Percentiles rank a stretch among this genome's conserved stretches.
phyloP scores from a whole-genome alignment of 37 sponge, comb jelly and placozoan genomes.

The Halisarca cf. caerulea region DNA sequence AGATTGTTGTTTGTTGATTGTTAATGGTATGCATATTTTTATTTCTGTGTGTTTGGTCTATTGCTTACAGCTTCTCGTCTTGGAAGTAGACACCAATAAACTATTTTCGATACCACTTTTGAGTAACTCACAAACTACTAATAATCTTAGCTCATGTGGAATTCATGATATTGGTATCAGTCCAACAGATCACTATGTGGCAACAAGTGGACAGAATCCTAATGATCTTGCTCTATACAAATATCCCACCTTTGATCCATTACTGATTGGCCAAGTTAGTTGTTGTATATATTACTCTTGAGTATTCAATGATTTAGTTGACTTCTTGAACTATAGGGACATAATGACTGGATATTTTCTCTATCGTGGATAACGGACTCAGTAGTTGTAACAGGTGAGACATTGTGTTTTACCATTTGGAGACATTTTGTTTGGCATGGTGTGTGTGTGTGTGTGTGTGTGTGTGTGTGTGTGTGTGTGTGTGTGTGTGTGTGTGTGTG shows the following conservation, averaged over 20 bases:
- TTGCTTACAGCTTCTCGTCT: background rate
- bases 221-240: conserved; percentile 74
- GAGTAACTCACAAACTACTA: background rate
- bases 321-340: conserved; percentile 72
- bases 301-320: too few species aligned
- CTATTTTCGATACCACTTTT: conserved; percentile 26
- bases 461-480: conserved; percentile 1
- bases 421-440: background rate
- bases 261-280: conserved; percentile 70
- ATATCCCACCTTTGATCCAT: conserved; percentile 60
- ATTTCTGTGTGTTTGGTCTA: background rate
- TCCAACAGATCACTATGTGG: conserved; percentile 35
- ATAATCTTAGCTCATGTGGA: conserved; percentile 38
- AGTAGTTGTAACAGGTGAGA: conserved; percentile 73
- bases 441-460: background rate
- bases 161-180: conserved; percentile 64
- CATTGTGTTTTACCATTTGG: background rate
- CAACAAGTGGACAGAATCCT: conserved; percentile 74
- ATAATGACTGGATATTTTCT: conserved; percentile 91
- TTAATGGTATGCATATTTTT: background rate
- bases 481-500: conserved; percentile 1
- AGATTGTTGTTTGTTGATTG: background rate
- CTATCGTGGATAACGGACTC: conserved; percentile 67
- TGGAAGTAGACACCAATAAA: conserved; percentile 10
- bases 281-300: background rate